Conservation (phyloP, 2,797 vertebrate species). For the Mallotus villosus region DNA sequence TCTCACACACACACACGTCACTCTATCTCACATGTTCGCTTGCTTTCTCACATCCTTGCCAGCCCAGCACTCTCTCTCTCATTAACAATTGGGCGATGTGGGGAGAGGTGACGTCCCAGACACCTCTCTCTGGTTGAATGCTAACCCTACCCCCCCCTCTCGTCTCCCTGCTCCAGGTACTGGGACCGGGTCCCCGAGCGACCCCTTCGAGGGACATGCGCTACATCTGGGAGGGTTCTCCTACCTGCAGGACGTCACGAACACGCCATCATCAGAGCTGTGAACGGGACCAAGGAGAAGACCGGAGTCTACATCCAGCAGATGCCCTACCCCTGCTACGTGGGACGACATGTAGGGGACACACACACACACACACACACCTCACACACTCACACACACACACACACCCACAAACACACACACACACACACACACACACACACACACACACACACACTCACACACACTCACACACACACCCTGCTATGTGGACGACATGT, state of each 20-base stretch:
- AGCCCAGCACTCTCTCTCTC: no score
- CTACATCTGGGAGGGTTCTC: constrained; percentile 97
- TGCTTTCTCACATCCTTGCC: constrained; percentile 67
- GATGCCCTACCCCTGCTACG: constrained; percentile 98
- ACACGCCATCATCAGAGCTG: constrained; percentile 89
- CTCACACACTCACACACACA: background rate
- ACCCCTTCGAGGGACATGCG: constrained; percentile 96
- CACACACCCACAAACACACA: no score
- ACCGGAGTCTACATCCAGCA: constrained; percentile 95
- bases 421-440: background rate
- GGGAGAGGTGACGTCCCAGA: no score
- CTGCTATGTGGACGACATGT: constrained; percentile 97
- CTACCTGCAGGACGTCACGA: constrained; percentile 94
- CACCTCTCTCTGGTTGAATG: background rate
- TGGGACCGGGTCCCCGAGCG: constrained; percentile 97
- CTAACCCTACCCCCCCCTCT: background rate
- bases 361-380: background rate
- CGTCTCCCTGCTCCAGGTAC: constrained; percentile 72
- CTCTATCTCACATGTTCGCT: constrained; percentile 73
- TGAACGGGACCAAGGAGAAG: constrained; percentile 89
- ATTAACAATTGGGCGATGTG: no score
- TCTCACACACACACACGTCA: background rate
- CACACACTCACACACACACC: constrained; percentile 53
- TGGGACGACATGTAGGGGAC: constrained; percentile 87
- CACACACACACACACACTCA: constrained; percentile 63